Base-by-base conservation (phyloP, 1,140 invertebrate species). In the Platyura marginata region DNA sequence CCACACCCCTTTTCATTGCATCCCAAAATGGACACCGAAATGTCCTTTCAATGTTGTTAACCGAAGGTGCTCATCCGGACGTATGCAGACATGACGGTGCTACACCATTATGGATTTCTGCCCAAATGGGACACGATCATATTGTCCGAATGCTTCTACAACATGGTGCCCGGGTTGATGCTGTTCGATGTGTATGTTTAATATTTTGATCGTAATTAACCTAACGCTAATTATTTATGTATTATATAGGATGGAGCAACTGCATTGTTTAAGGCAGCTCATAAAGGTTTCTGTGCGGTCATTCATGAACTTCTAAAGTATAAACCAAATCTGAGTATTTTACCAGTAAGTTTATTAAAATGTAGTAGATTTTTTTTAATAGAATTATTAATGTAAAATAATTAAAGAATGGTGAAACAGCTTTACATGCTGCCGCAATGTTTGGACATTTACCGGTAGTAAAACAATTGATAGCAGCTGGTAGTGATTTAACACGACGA, bases 281-380 rank as follows among this genome's bases (percentile, higher is more conserved):
- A 94, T 60, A 93, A 94, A 65, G 90, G 90, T 0, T 87, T 92
- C 55, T 64, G 77, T 3, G 79, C 81, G 29, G 86, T 93, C n/a
- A 77, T 90, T 0, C 71, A 74, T 1, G 83, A 87, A 60, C 64
- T 95, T 42, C 69, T 93, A 6, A 83, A 81, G 56, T 79, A 83
- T 53, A 77, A 78, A 48, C 85, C 89, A 11, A 77, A 75, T 49
- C 62, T 90, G 13, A 81, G 76, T 37, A 52, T 91, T 39, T 63
- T 93, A 50, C 79, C 85, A 48, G 86, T 91, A 69, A 71, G 67
- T 64, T 45, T 9, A n/a, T 21, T 34, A 33, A 42, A 38, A 45
- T 23, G 35, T 40, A 35, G 9, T 43, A 3, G 29, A 36, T 43
- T 34, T 34, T 13, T 41, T 32, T 43, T 46, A n/a, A n/a, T n/a